Base-by-base conservation (phyloP, 1,140 invertebrate species). In the Dufourea novaeangliae region DNA sequence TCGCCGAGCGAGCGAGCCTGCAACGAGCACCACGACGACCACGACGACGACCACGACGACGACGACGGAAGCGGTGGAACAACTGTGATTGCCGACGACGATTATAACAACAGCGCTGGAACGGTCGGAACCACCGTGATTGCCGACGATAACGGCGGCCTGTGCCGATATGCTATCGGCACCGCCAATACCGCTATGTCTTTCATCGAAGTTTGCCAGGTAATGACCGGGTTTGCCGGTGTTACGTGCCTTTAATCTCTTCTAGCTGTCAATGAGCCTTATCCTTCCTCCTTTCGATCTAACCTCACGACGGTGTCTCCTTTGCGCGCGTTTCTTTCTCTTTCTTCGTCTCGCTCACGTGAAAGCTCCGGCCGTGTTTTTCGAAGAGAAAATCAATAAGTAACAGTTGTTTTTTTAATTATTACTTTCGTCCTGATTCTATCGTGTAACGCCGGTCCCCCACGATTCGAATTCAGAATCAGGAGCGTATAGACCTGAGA, bases 201-300 rank as follows among this genome's bases (percentile, higher is more conserved):
- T 86, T 90, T 92, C 84, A 87, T 92, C 83, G 91, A 92, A 70
- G 86, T 92, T 76, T 92, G 87, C 61, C 91, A 92, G 91, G 91
- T 92, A 90, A 86, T 54, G 17, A 77, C 25, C 41, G n/a, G 20
- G 25, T 66, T 57, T 34, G 25, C 61, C 67, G 39, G 32, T 41
- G 20, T 68, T 67, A 56, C 29, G 4, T 34, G 54, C 54, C n/a
- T 41, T 61, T 54, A 54, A 32, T 52, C n/a, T 52, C 11, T n/a
- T 14, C 50, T 44, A 7, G 10, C 64, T 46, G 41, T 75, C 39
- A 64, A 32, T 37, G 12, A 32, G 32, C 22, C 64, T 27, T 56
- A 14, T 54, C 22, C 11, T 1, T 6, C 8, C 5, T 32, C 39
- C 1, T 44, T 29, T 73, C 17, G 64, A 27, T 64, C 25, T 8